A percentile compares a stretch with the other conserved stretches of the same genome.
Evolutionary conservation across 35 echinoderm and acorn worm species (phyloP).

Genomic region (Apostichopus californicus): DNA sequence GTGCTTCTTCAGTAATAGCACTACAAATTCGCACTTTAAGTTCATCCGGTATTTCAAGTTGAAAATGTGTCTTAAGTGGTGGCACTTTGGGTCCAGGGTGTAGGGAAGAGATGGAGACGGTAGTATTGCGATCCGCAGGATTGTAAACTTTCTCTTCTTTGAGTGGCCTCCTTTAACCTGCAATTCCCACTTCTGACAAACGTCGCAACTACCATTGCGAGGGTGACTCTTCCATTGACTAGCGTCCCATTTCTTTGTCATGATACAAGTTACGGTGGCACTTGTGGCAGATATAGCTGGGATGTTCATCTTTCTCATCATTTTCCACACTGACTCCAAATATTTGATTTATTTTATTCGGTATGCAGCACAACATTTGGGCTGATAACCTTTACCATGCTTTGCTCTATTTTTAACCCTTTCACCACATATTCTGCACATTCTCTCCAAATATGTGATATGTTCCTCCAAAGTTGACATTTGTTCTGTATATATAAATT

Average conservation of each 20-base stretch:
- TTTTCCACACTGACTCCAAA: slow-evolving; percentile 9
- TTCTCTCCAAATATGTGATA: neutral
- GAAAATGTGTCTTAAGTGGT: neutral
- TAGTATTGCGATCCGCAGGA: neutral
- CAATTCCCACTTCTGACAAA: neutral
- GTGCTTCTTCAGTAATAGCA: neutral
- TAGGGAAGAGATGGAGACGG: neutral
- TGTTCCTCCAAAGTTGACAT: slow-evolving; percentile 34
- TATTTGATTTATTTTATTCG: slow-evolving; percentile 24
- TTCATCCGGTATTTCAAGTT: neutral
- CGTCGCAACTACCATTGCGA: slow-evolving; percentile 18
- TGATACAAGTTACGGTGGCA: slow-evolving; percentile 28
- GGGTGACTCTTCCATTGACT: slow-evolving; percentile 32
- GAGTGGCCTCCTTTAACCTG: neutral
- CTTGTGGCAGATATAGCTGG: slow-evolving; percentile 28
- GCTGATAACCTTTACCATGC: neutral
- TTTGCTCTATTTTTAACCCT: neutral
- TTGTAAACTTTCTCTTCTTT: neutral
- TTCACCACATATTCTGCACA: slow-evolving; percentile 44
- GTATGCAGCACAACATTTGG: slow-evolving; percentile 15
- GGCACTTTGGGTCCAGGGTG: neutral
- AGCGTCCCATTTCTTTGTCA: neutral
- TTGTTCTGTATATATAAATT: slow-evolving; percentile 12
- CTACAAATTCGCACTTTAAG: neutral
- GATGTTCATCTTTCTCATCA: slow-evolving; percentile 14